Conservation (phyloP, 2,797 vertebrate genomes). For the Hemitrygon akajei region DNA sequence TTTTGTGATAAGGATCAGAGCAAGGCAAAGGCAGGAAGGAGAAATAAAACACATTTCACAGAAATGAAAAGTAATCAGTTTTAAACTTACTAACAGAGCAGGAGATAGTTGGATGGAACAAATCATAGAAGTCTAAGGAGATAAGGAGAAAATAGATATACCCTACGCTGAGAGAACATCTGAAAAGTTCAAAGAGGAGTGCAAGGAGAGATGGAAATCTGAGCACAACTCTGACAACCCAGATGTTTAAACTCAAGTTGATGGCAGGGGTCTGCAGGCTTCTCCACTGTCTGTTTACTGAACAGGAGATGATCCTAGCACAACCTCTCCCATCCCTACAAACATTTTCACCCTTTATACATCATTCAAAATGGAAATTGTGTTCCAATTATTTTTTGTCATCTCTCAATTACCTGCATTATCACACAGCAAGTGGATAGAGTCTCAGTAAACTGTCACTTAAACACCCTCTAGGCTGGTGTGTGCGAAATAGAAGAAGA, state of each 20-base stretch:
- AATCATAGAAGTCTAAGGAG: background rate
- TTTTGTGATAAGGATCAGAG: background rate
- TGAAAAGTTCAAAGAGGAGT: background rate
- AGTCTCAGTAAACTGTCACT: background rate
- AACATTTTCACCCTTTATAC: background rate
- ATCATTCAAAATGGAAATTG: background rate
- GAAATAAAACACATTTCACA: background rate
- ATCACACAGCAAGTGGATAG: background rate
- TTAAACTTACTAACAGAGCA: background rate
- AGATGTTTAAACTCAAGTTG: background rate
- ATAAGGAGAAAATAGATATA: background rate
- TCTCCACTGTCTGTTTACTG: too few relatives aligned
- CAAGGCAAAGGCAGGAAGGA: background rate
- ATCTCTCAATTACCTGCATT: background rate
- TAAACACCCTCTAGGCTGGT: background rate
- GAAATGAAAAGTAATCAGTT: background rate
- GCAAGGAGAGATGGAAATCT: background rate
- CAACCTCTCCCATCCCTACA: background rate
- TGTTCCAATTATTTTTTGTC: background rate
- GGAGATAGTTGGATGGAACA: background rate
- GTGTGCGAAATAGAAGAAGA: background rate
- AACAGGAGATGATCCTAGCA: background rate
- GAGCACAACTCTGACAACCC: background rate
- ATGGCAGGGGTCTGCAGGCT: background rate
- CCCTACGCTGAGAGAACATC: background rate